A percentile compares a stretch with the other conserved stretches of the same genome.
Evolutionary conservation across 2,113 vertebrate species (phyloP).

Genomic region (Neofelis nebulosa): DNA sequence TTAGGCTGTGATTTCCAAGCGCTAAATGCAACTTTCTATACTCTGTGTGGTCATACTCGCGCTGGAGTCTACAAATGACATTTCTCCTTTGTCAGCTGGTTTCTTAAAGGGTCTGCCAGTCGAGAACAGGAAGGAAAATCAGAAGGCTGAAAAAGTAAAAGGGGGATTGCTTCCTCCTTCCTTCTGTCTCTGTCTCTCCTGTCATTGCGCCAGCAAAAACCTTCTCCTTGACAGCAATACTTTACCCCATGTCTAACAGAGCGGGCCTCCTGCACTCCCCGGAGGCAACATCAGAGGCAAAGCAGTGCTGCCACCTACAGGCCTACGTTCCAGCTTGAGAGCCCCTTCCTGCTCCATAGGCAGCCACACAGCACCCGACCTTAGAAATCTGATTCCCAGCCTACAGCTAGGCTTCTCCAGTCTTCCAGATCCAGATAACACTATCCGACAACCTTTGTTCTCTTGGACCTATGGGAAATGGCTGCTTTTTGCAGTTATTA

Average conservation of each 20-base stretch:
- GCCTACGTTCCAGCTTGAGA: fast-evolving
- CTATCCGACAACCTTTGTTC: not conserved
- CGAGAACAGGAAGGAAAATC: not conserved
- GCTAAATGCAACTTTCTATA: not conserved
- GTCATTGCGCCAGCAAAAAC: not conserved
- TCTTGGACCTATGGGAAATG: not conserved
- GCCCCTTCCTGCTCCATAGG: too few relatives aligned
- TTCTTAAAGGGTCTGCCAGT: not conserved
- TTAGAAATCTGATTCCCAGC: not conserved
- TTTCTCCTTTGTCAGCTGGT: not conserved
- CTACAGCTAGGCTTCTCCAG: fast-evolving
- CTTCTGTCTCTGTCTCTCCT: not conserved
- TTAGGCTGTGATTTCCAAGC: not conserved
- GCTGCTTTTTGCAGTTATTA: not conserved
- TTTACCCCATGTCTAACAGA: not conserved
- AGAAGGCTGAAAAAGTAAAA: not conserved
- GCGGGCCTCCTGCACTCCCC: fast-evolving
- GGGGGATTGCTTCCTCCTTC: not conserved
- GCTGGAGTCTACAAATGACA: not conserved
- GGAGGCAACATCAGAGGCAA: not conserved
- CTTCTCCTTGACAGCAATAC: not conserved
- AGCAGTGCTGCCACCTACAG: not conserved
- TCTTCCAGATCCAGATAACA: not conserved
- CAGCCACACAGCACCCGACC: not conserved
- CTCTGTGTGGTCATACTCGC: not conserved